Evolutionary conservation across 2,797 vertebrate genomes (phyloP), one percentile per base, ranked within the genome.

Genomic region (Oreochromis grahami): DNA sequence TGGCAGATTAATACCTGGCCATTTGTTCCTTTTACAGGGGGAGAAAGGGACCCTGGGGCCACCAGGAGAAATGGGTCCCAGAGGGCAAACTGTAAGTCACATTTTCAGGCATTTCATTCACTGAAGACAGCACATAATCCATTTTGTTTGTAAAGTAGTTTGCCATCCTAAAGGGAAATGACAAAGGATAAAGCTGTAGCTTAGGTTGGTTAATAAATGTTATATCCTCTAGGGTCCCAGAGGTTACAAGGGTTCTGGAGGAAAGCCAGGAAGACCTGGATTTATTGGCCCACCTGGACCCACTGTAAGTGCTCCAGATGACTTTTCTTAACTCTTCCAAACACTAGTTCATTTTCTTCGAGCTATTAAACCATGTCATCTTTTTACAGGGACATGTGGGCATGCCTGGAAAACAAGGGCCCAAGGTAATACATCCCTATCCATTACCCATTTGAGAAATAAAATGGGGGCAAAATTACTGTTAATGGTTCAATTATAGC

Each of bases 241-340:
- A 94, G 96, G 96, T 93, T 96, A 95, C 88, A 97, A 97, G 90
- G 96, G 96, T 81, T 96, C 89, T 48, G 95, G 95, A 85, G 96
- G 92, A 82, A 96, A 96, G 91, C 96, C 97, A 94, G 97, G 95
- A 92, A 96, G 96, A 95, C 95, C 96, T n/a, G 97, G 96, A 95
- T 95, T 97, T 94, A 95, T 94, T 76, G 96, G 95, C 68, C 95
- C 96, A 60, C 96, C 95, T 26, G 96, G 96, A 90, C 95, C 91
- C 76, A 89, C 78, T 84, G 96, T 97, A 93, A 97, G 93, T 94
- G 79, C 87, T 90, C 86, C 86, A 78, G 79, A 88, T 90, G 81
- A 84, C 90, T 89, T 86, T 92, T 87, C 78, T 79, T 83, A 84
- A 83, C 56, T 84, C 41, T 80, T 89, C 91, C 56, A 85, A 94